Evolutionary conservation across 37 sponge, comb jelly and placozoan genomes (phyloP), one percentile per base, ranked within the genome.

Genomic region (Dysidea cf. avara): DNA sequence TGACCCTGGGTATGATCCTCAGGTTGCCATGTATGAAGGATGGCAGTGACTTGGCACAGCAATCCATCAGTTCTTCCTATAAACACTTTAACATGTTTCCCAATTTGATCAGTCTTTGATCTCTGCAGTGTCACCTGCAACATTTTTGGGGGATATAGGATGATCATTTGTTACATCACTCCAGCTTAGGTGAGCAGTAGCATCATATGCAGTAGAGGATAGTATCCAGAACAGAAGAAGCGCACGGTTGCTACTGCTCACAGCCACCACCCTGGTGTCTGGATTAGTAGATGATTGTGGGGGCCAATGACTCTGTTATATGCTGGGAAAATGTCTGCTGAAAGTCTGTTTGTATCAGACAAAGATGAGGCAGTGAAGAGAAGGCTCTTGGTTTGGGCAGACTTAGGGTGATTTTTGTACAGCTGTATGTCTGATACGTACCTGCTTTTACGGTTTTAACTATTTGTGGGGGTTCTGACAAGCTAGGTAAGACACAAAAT

Each of bases 401-500:
- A 16, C 88, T 83, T 33, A 39, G 16, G 21, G 31, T 25, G 20
- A 81, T 57, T 20, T 87, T 79, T 2, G 51, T 39, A 52, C 71
- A 25, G 0, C 88, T 47, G 20, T n/a, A n/a, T n/a, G n/a, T n/a
- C n/a, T n/a, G n/a, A n/a, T n/a, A n/a, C n/a, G 81, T 61, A 3
- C 66, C 83, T 46, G 88, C 72, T 22, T 76, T 39, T 34, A 81
- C 81, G 1, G 67, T 66, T 64, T 87, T 87, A 2, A 81, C 76
- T 21, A 68, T 77, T 18, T 51, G 73, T 16, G 67, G 20, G 77
- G 52, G 30, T 39, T 26, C 36, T 87, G 24, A 7, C n/a, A 13
- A 0, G 77, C n/a, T n/a, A 61, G 28, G 81, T 52, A 53, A 53
- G 72, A 4, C 78, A 38, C 7, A 43, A 43, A 86, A 17, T 60